Base-by-base conservation (phyloP, 2,113 vertebrate species). In the Mastomys coucha region DNA sequence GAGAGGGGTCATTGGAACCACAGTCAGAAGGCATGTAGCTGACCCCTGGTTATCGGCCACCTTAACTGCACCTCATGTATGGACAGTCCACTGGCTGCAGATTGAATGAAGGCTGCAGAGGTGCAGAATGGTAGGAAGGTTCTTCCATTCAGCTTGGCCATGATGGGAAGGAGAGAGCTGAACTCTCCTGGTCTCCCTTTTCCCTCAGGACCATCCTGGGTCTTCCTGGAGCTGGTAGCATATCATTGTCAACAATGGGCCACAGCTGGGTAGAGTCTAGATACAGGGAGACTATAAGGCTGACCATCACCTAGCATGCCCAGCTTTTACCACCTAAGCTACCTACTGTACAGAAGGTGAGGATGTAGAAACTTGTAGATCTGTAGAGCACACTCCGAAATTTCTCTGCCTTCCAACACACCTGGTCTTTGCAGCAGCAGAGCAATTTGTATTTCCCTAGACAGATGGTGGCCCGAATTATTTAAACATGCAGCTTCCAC, bases 301-400 rank as follows among this genome's bases (percentile, higher is more conserved):
- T 42, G 42, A 65, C 77, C 60, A 75, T 39, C 0, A 3, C 36
- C n/a, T 88, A 70, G 19, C 0, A 22, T 19, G 10, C 9, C 36
- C 20, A 22, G 63, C 77, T 36, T 69, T n/a, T 56, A 20, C 78
- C 63, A 0, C 63, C 42, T 1, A 80, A 39, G n/a, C n/a, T 16
- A n/a, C 77, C 87, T 16, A 33, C 49, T 26, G 1, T 56, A 51
- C 0, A n/a, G 39, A 56, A 1, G 36, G 22, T 19, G 33, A 42
- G 3, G 5, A 3, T 24, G 53, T 0, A 36, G 53, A 76, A 70
- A 19, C 2, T 1, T 31, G 69, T 12, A 45, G 0, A 2, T 0
- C 9, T 2, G 1, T 19, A n/a, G 39, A 82, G 10, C 42, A 36
- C 49, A 9, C 22, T 28, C 86, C n/a, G 56, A 3, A 76, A 28